Conservation (phyloP, 23 tunicate species). For the Diplosoma virens region DNA sequence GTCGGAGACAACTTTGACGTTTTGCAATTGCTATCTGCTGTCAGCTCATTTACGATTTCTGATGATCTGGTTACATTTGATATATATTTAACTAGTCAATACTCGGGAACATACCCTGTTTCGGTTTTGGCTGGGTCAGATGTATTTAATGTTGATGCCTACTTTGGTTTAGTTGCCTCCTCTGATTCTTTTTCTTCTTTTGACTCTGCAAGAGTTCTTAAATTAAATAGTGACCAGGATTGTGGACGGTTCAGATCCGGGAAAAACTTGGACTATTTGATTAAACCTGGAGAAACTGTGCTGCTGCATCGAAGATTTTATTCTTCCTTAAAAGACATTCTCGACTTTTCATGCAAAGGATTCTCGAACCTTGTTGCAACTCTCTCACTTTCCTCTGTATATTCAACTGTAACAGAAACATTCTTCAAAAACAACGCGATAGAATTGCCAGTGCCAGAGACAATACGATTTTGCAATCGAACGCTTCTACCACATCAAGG, state of each 20-base stretch:
- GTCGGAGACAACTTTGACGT: background rate
- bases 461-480: background rate
- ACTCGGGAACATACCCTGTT: background rate
- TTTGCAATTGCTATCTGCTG: background rate
- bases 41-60: background rate
- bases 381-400: background rate
- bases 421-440: background rate
- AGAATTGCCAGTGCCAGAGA: background rate
- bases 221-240: background rate
- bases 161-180: background rate
- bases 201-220: background rate
- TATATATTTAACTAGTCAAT: background rate
- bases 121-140: background rate
- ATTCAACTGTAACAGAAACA: background rate
- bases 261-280: background rate
- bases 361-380: background rate
- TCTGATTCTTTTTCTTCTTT: background rate
- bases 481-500: background rate
- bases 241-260: background rate
- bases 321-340: background rate
- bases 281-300: slow-evolving; percentile 6
- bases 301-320: background rate
- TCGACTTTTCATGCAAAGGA: background rate
- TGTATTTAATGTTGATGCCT: background rate
- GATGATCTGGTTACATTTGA: background rate